A percentile compares a stretch with the other conserved stretches of the same genome.
Evolutionary conservation across 2,888 invertebrate genomes (phyloP).

Genomic region (Diaperis boleti): DNA sequence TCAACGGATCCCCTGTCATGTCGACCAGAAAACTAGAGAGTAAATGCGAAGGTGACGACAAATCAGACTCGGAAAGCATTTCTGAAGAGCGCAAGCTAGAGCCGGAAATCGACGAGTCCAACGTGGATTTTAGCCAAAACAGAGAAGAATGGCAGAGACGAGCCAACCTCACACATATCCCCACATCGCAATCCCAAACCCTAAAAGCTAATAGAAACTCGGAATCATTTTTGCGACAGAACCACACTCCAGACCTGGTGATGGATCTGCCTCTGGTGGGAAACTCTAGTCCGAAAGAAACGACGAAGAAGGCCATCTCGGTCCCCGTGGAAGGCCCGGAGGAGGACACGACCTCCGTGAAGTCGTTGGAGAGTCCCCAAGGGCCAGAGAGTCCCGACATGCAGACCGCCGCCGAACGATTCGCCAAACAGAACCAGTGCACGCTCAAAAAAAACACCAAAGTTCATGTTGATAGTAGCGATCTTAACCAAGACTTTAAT

Average conservation of each 20-base stretch:
- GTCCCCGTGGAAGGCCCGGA: too few relatives aligned
- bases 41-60: conserved; percentile 27
- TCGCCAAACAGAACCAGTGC: conserved; percentile 83
- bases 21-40: conserved; percentile 31
- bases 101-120: conserved; percentile 62
- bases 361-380: conserved; percentile 55
- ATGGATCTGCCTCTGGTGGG: conserved; percentile 81
- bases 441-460: conserved; percentile 80
- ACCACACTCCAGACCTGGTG: conserved; percentile 83
- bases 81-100: conserved; percentile 43
- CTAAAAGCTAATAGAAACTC: conserved; percentile 63
- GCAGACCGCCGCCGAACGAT: conserved; percentile 81
- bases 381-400: conserved; percentile 73
- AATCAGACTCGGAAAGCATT: conserved; percentile 29
- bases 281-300: conserved; percentile 62
- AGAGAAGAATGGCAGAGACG: conserved; percentile 74
- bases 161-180: conserved; percentile 67
- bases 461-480: conserved; percentile 58
- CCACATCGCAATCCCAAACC: conserved; percentile 57
- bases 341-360: conserved; percentile 50
- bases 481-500: conserved; percentile 48
- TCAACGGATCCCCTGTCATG: conserved; percentile 52
- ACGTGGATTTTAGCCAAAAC: conserved; percentile 68
- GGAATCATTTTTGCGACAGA: conserved; percentile 64
- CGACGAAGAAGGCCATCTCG: conserved; percentile 60